A percentile compares a stretch with the other conserved stretches of the same genome.
These are phyloP conservation scores for Forbesichthys papilliferus DNA, from an alignment of 2,113 vertebrate genomes.

Conservation along the genomic window DNA sequence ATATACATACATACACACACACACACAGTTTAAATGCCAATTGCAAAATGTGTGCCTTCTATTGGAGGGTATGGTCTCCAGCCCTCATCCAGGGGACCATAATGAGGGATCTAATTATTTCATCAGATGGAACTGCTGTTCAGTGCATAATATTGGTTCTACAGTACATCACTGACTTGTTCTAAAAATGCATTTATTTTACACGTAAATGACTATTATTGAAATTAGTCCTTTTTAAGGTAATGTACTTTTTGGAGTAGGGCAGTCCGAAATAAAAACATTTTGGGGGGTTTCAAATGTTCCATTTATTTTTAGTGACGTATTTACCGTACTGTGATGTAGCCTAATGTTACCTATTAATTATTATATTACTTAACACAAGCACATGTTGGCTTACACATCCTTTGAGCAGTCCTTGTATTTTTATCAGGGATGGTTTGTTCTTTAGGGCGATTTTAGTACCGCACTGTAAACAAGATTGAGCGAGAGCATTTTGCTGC, in stretches of 20 bases:
- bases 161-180: conserved; percentile 66
- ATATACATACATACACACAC: too few species aligned
- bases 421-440: too few species aligned
- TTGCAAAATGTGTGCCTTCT: conserved; percentile 73
- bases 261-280: conserved; percentile 50
- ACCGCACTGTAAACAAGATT: too few species aligned
- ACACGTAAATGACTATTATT: conserved; percentile 49
- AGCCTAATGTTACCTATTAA: too few species aligned
- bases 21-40: conserved; percentile 67
- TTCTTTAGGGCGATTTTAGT: too few species aligned
- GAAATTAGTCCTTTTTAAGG: conserved; percentile 48
- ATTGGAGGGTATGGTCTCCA: conserved; percentile 50
- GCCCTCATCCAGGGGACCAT: conserved; percentile 44
- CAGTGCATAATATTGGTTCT: conserved; percentile 42
- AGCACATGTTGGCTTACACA: too few species aligned
- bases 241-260: conserved; percentile 30
- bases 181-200: conserved; percentile 56
- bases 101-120: conserved; percentile 33
- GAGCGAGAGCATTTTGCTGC: too few species aligned
- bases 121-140: conserved; percentile 41
- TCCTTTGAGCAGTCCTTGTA: too few species aligned
- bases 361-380: too few species aligned
- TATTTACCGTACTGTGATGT: too few species aligned
- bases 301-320: neutral
- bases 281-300: conserved; percentile 22